Evolutionary conservation across 2,113 vertebrate species (phyloP).

Genomic region (Poecile atricapillus): DNA sequence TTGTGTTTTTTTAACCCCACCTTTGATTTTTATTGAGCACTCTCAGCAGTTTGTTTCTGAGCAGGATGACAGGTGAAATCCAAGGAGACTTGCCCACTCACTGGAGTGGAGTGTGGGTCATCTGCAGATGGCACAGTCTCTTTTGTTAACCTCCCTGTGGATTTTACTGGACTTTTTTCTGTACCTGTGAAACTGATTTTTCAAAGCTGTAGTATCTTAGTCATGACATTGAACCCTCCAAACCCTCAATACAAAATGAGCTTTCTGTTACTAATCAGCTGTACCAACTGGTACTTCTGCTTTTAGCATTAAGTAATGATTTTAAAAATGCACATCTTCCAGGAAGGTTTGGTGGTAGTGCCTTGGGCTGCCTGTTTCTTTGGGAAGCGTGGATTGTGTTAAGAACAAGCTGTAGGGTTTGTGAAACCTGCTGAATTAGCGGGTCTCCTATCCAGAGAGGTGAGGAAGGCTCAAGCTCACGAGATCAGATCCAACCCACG

Average conservation of each 20-base stretch:
- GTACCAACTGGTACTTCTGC: background rate
- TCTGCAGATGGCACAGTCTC: background rate
- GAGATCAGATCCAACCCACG: rapidly evolving
- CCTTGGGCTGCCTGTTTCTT: background rate
- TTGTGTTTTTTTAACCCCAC: background rate
- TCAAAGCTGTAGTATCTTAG: background rate
- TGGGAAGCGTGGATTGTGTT: background rate
- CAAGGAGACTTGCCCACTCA: background rate
- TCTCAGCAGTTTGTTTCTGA: background rate
- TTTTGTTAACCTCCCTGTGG: background rate
- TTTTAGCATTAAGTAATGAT: background rate
- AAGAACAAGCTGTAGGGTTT: background rate
- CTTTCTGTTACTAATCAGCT: background rate
- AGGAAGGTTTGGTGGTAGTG: background rate
- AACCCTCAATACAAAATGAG: background rate
- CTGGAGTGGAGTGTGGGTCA: background rate
- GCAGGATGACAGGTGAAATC: background rate
- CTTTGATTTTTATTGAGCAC: background rate
- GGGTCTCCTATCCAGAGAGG: background rate
- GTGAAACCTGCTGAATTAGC: background rate
- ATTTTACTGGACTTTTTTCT: background rate
- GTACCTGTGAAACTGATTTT: background rate
- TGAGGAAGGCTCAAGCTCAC: background rate
- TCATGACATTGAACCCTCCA: background rate
- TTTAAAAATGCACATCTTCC: background rate